These are phyloP conservation scores for Ornithoptera priamus DNA, from an alignment of 2,888 invertebrate genomes.

Conservation along the genomic window DNA sequence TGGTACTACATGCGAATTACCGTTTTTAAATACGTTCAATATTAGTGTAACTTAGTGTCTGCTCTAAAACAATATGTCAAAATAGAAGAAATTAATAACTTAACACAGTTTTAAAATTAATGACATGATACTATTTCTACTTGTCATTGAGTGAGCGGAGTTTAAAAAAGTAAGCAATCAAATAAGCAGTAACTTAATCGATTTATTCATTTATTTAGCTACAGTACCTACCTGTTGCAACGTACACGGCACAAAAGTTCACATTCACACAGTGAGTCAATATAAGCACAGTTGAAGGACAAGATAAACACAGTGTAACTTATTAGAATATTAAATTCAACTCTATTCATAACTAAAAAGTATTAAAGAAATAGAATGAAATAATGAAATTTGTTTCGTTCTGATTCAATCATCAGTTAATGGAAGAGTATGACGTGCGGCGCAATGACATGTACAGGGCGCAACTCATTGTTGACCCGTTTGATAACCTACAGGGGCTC, in stretches of 20 bases:
- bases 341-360: slow-evolving; percentile 7
- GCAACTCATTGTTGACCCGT: slow-evolving; percentile 47
- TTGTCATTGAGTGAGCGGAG: background rate
- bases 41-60: background rate
- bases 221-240: slow-evolving; percentile 15
- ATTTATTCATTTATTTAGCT: background rate
- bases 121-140: background rate
- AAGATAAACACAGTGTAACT: slow-evolving; percentile 8
- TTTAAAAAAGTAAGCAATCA: background rate
- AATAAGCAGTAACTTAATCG: background rate
- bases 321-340: slow-evolving; percentile 5
- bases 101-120: background rate
- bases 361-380: slow-evolving; percentile 4
- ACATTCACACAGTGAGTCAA: slow-evolving; percentile 21
- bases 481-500: slow-evolving; percentile 43
- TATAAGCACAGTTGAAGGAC: slow-evolving; percentile 14
- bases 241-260: slow-evolving; percentile 17
- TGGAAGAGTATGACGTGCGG: slow-evolving; percentile 42
- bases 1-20: too few relatives aligned
- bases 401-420: slow-evolving; percentile 31
- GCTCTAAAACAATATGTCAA: background rate
- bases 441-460: slow-evolving; percentile 34
- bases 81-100: background rate
- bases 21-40: background rate
- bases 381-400: background rate